Percentiles rank a stretch among this genome's conserved stretches.
Evolutionary conservation across 2,888 invertebrate species (phyloP).

Genomic region (Auanema freiburgensis): DNA sequence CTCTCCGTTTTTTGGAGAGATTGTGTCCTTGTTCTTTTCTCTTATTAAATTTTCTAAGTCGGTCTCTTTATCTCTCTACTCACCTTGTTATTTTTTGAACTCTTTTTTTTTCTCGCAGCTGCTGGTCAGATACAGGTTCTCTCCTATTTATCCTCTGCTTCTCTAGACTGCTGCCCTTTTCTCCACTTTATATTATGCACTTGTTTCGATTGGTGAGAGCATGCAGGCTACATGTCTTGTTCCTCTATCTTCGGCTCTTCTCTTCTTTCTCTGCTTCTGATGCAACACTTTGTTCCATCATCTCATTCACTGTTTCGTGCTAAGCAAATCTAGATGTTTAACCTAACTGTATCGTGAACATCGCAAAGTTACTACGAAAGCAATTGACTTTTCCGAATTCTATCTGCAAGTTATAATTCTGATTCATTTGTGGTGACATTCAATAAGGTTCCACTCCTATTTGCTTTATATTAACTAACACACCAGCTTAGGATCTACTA

Average conservation of each 20-base stretch:
- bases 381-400: too few relatives aligned
- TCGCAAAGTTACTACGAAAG: too few relatives aligned
- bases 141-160: constrained; percentile 3
- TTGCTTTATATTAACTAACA: too few relatives aligned
- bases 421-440: too few relatives aligned
- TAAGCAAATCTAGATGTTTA: too few relatives aligned
- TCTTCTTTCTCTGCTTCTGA: constrained; percentile 10
- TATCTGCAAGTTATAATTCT: too few relatives aligned
- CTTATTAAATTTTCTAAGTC: background rate
- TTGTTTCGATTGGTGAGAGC: constrained; percentile 20
- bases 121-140: constrained; percentile 10
- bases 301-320: too few relatives aligned
- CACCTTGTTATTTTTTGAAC: constrained; percentile 15
- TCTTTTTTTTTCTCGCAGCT: constrained; percentile 5
- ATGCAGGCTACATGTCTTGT: constrained; percentile 13
- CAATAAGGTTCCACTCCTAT: too few relatives aligned
- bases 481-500: too few relatives aligned
- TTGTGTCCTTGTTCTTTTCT: background rate
- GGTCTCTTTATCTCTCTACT: constrained; percentile 2
- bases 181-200: constrained; percentile 15
- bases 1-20: background rate
- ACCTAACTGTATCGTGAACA: too few relatives aligned
- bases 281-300: background rate
- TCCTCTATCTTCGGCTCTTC: constrained; percentile 15
- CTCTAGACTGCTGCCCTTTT: background rate